These are phyloP conservation scores for Macropodus opercularis DNA, from an alignment of 2,797 vertebrate species.

Conservation along the genomic window DNA sequence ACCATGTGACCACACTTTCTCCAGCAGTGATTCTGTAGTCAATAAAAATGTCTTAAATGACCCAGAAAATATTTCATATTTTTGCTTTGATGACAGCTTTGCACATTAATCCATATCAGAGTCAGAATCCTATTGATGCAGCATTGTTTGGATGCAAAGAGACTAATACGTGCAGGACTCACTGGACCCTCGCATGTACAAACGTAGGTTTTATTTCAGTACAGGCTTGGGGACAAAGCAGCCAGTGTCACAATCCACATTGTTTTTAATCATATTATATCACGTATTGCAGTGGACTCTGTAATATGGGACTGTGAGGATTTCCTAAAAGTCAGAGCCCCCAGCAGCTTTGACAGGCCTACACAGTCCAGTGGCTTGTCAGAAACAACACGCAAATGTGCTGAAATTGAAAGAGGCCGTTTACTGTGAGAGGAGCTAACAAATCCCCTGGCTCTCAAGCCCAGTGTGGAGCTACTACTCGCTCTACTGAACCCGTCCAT, in stretches of 20 bases:
- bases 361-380: constrained; percentile 68
- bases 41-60: no score
- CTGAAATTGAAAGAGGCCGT: constrained; percentile 58
- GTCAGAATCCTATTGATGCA: constrained; percentile 26
- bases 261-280: not conserved
- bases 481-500: constrained; percentile 55
- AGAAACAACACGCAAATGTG: constrained; percentile 52
- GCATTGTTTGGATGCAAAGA: not conserved
- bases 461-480: constrained; percentile 49
- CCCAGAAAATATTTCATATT: no score
- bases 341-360: constrained; percentile 63
- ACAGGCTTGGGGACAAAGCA: not conserved
- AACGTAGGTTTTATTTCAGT: not conserved
- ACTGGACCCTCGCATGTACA: not conserved
- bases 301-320: constrained; percentile 1
- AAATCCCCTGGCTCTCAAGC: constrained; percentile 62
- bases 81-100: no score
- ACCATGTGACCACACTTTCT: no score
- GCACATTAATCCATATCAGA: constrained; percentile 29
- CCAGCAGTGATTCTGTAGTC: no score
- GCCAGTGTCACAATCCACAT: not conserved
- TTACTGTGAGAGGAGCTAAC: constrained; percentile 59
- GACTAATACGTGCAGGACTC: constrained; percentile 3
- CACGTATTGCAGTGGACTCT: not conserved
- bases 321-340: constrained; percentile 43